Base-by-base conservation (phyloP, 2,888 invertebrate genomes). In the Noctua pronuba region DNA sequence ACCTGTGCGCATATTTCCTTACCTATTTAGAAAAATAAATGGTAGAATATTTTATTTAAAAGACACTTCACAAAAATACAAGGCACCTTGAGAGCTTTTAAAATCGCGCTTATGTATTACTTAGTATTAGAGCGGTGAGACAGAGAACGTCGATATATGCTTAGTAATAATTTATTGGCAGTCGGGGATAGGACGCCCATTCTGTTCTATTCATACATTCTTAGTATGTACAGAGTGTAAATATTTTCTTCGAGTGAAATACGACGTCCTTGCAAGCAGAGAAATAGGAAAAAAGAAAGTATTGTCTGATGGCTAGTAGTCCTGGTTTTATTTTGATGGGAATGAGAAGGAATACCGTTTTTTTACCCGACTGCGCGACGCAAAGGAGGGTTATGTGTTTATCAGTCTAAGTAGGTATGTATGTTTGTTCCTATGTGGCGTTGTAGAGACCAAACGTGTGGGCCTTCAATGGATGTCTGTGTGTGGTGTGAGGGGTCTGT, bases 91-190 rank as follows among this genome's bases (percentile, higher is more conserved):
- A 41, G 31, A 28, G 55, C 52, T 71, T 67, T 85, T 64, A 62
- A 60, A 81, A 70, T 55, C 44, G n/a, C 8, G 55, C 31, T 69
- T 44, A 58, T 41, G 55, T 62, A 49, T 46, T 67, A 60, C 73
- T 73, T 52, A 71, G 66, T 73, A 62, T 58, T 58, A 73, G 18
- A 46, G 31, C 58, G 7, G 69, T 71, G 52, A 86, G 67, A 62
- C 66, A 41, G 70, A 82, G 74, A 71, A 86, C 62, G 66, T 82
- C 83, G 70, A 82, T 82, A 82, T 31, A 58, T 10, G 28, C 58
- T 21, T 46, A 44, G 73, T 82, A 83, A 83, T 86, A 82, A 76
- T 82, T 76, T 82, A 82, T 83, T 64, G 65, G 55, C 31, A 62
- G 31, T 4, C 35, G 24, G 21, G 68, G 31, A 62, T 44, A 82